A percentile compares a stretch with the other conserved stretches of the same genome.
These are phyloP conservation scores for Ooceraea biroi DNA, from an alignment of 1,140 invertebrate species.

Conservation along the genomic window DNA sequence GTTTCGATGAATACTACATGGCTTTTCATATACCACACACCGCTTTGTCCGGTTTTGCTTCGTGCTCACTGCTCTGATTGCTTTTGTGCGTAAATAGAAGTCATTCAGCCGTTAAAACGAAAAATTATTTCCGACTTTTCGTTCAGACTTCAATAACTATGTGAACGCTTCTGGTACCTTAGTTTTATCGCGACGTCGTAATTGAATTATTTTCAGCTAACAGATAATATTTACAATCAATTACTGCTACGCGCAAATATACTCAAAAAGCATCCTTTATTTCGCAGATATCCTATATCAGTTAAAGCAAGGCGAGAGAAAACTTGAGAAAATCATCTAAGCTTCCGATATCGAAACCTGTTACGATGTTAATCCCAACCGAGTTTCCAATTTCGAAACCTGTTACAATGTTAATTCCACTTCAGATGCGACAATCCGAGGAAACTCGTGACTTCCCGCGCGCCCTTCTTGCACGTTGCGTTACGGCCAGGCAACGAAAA, in stretches of 20 bases:
- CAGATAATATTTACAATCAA: neutral
- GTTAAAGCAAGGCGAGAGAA: neutral
- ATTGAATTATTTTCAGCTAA: neutral
- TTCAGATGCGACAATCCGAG: neutral
- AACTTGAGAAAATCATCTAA: neutral
- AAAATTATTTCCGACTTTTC: slow-evolving; percentile 35
- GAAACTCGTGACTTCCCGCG: slow-evolving; percentile 16
- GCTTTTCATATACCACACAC: slow-evolving; percentile 11
- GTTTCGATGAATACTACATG: slow-evolving; percentile 27
- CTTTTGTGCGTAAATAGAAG: neutral
- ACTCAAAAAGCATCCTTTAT: neutral
- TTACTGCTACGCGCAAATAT: neutral
- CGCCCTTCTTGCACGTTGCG: neutral
- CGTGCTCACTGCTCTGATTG: neutral
- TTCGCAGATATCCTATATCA: neutral
- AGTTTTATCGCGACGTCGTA: neutral
- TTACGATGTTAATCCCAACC: slow-evolving; percentile 28
- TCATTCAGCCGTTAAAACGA: slow-evolving; percentile 11
- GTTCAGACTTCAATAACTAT: slow-evolving; percentile 18
- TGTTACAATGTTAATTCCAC: slow-evolving; percentile 24
- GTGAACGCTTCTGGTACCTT: neutral
- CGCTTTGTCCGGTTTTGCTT: slow-evolving; percentile 23
- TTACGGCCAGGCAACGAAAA: slow-evolving; percentile 1
- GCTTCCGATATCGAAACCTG: slow-evolving; percentile 12
- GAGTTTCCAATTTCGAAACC: slow-evolving; percentile 22